Percentiles rank a stretch among this genome's conserved stretches.
These are phyloP conservation scores for Hypsibius dujardini DNA, from an alignment of 1,140 invertebrate species.

Conservation along the genomic window DNA sequence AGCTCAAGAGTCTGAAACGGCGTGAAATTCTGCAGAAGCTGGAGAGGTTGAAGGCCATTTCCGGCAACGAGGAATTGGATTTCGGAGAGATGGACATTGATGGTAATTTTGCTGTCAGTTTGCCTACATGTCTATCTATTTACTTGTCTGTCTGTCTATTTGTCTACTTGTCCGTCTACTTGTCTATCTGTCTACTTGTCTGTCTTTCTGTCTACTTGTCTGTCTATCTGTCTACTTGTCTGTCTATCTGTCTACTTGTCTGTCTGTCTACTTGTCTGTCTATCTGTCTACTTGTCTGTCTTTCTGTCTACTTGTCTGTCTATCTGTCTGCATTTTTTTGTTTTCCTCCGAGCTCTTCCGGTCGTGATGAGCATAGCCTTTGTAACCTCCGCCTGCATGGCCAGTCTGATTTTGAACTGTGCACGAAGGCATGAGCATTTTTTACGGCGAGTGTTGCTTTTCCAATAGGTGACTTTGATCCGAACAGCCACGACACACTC, in stretches of 20 bases:
- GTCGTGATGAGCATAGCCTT: too few species aligned
- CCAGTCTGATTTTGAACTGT: neutral
- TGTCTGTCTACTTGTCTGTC: too few species aligned
- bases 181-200: too few species aligned
- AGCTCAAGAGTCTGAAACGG: slow-evolving; percentile 61
- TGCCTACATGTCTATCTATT: neutral
- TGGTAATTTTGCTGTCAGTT: slow-evolving; percentile 30
- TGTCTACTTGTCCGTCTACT: too few species aligned
- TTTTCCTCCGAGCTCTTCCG: too few species aligned
- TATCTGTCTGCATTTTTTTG: too few species aligned
- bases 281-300: too few species aligned
- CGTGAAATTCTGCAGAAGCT: slow-evolving; percentile 80
- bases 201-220: too few species aligned
- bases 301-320: too few species aligned
- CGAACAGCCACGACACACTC: slow-evolving; percentile 60
- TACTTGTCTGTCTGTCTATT: neutral
- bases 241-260: too few species aligned
- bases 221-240: too few species aligned
- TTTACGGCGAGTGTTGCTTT: slow-evolving; percentile 35
- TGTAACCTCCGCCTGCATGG: neutral
- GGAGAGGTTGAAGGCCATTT: slow-evolving; percentile 66
- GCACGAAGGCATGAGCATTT: too few species aligned
- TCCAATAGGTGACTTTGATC: slow-evolving; percentile 78
- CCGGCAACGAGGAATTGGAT: slow-evolving; percentile 46
- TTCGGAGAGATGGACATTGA: slow-evolving; percentile 38